Evolutionary conservation across 2,113 vertebrate genomes (phyloP), one percentile per base, ranked within the genome.

Genomic region (Pao palembangensis): DNA sequence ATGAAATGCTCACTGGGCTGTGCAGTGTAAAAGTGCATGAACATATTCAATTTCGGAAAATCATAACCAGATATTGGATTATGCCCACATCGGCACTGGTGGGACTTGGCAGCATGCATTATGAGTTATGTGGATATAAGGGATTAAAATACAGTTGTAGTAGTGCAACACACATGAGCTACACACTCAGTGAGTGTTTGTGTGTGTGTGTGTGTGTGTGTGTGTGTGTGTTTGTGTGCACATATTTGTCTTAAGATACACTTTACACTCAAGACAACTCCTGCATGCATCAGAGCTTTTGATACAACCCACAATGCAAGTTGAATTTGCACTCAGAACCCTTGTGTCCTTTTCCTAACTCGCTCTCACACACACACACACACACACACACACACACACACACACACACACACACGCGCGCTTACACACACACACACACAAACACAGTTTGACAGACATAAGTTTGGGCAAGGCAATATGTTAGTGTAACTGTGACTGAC

Each of bases 401-500:
- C n/a, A n/a, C n/a, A n/a, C n/a, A n/a, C n/a, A n/a, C n/a, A n/a
- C n/a, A n/a, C n/a, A n/a, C n/a, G n/a, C n/a, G n/a, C n/a, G n/a
- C n/a, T n/a, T n/a, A n/a, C n/a, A n/a, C n/a, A n/a, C n/a, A n/a
- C n/a, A n/a, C n/a, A n/a, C n/a, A n/a, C n/a, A n/a, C n/a, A n/a
- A n/a, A n/a, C n/a, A n/a, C n/a, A n/a, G n/a, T n/a, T 34, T 80
- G 73, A 87, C 73, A 78, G 62, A 69, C 69, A 68, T 42, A 75
- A 44, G 72, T 79, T 77, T 49, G 18, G 61, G 71, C 66, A 57
- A 67, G 62, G 51, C 67, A 80, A 85, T 84, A 69, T 79, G 81
- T 86, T 73, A 69, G 19, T 10, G 56, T 82, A 85, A 89, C 69
- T 19, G 61, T 44, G 34, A 55, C 69, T 81, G 89, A 78, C 80